phyloP scores from a whole-genome alignment of 2,797 vertebrate species.

The Clarias laeviceps region DNA sequence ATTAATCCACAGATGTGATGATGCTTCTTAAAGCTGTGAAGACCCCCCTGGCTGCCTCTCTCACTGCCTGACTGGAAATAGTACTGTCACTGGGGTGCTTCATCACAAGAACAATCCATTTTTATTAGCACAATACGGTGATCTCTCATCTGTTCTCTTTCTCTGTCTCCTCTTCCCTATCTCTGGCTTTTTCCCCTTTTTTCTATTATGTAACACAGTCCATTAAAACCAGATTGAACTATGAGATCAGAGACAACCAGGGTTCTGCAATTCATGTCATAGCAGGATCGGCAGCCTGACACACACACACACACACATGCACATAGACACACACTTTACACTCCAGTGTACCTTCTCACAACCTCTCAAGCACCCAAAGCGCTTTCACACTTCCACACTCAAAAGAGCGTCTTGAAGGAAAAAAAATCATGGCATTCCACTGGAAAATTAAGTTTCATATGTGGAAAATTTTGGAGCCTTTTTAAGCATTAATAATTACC shows the following conservation, averaged over 20 bases:
- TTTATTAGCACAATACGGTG: slow-evolving; percentile 21
- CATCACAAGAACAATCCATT: slow-evolving; percentile 31
- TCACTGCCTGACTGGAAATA: slow-evolving; percentile 23
- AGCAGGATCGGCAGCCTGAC: slow-evolving; percentile 23
- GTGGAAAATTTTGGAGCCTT: not conserved
- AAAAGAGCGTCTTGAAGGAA: not conserved
- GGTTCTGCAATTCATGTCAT: slow-evolving; percentile 24
- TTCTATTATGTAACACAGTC: slow-evolving; percentile 51
- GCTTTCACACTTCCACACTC: slow-evolving; percentile 4
- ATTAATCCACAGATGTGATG: slow-evolving; percentile 44
- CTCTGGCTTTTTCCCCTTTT: not conserved
- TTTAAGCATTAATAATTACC: not conserved
- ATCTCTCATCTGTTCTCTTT: slow-evolving; percentile 11
- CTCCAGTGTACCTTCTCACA: slow-evolving; percentile 23
- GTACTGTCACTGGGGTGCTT: slow-evolving; percentile 11
- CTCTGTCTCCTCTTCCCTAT: not conserved
- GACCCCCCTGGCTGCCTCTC: slow-evolving; percentile 20
- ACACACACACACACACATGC: slow-evolving; percentile 21
- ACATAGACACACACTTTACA: slow-evolving; percentile 39
- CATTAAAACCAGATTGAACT: slow-evolving; percentile 53
- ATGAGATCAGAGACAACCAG: slow-evolving; percentile 25
- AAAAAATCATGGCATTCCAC: not conserved
- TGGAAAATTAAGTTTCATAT: not conserved
- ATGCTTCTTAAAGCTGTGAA: slow-evolving; percentile 11
- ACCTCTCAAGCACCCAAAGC: slow-evolving; percentile 9